Evolutionary conservation across 2,888 invertebrate species (phyloP).

Genomic region (Torymus aiolomorphi): DNA sequence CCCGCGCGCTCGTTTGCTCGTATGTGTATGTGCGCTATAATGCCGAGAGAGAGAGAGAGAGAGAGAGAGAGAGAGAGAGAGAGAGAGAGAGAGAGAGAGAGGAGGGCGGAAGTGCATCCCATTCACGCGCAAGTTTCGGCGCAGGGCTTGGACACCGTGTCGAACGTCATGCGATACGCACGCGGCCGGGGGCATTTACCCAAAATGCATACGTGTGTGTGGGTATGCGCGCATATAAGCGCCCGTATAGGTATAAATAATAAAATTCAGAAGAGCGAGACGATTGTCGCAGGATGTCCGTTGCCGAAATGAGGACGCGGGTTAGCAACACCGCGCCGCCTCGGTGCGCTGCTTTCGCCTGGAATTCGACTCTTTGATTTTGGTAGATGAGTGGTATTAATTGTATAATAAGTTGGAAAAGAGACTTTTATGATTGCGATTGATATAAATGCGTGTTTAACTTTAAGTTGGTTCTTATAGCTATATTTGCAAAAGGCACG

Average conservation of each 20-base stretch:
- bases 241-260: slow-evolving; percentile 34
- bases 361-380: too few relatives aligned
- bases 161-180: slow-evolving; percentile 7
- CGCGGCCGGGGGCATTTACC: slow-evolving; percentile 25
- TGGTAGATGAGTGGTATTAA: too few relatives aligned
- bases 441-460: too few relatives aligned
- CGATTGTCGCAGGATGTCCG: slow-evolving; percentile 39
- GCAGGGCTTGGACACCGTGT: background rate
- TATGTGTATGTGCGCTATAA: background rate
- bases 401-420: too few relatives aligned
- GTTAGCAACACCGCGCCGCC: too few relatives aligned
- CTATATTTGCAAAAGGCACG: too few relatives aligned
- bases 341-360: too few relatives aligned
- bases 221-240: slow-evolving; percentile 46
- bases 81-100: background rate
- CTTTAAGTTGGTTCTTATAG: too few relatives aligned
- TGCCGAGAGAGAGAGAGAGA: background rate
- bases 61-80: background rate
- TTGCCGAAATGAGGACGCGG: slow-evolving; percentile 8
- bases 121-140: slow-evolving; percentile 28
- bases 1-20: slow-evolving; percentile 17
- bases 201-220: slow-evolving; percentile 18
- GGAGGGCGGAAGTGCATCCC: slow-evolving; percentile 48
- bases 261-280: slow-evolving; percentile 32
- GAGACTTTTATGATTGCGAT: too few relatives aligned